phyloP scores from a whole-genome alignment of 2,888 invertebrate genomes.

The Phengaris arion region DNA sequence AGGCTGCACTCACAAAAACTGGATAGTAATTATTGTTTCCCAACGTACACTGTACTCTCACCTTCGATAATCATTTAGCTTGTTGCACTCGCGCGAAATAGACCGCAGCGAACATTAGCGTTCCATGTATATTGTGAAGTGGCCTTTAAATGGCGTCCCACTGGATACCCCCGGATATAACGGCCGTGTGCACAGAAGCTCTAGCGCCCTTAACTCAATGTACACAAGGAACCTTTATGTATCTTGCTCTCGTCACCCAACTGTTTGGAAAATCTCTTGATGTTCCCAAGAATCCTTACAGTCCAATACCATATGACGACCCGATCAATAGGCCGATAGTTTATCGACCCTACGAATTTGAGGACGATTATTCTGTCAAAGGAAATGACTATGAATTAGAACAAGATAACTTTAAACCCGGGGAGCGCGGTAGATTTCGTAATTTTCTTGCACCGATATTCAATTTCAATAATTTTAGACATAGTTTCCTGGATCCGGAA shows the following conservation, averaged over 20 bases:
- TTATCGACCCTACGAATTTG: neutral
- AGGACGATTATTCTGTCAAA: neutral
- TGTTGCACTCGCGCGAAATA: constrained; percentile 27
- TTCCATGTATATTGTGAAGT: constrained; percentile 6
- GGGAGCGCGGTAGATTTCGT: constrained; percentile 14
- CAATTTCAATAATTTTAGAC: constrained; percentile 39
- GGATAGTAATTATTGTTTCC: constrained; percentile 10
- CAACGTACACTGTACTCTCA: constrained; percentile 28
- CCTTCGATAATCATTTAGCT: constrained; percentile 31
- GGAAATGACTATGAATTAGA: neutral
- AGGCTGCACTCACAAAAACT: constrained; percentile 12
- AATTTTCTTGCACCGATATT: constrained; percentile 34
- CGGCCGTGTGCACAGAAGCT: constrained; percentile 74
- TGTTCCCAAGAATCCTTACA: constrained; percentile 38
- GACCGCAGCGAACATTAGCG: neutral
- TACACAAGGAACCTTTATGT: constrained; percentile 78
- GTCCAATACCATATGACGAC: neutral
- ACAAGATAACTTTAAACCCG: neutral
- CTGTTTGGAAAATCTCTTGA: constrained; percentile 75
- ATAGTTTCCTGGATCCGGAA: constrained; percentile 48
- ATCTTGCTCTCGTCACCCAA: constrained; percentile 77
- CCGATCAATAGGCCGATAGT: neutral
- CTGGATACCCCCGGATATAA: constrained; percentile 81
- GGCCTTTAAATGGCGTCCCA: constrained; percentile 38
- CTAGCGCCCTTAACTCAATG: constrained; percentile 79